Base-by-base conservation (phyloP, 1,140 invertebrate species). In the Macrotrachela quadricornifera region DNA sequence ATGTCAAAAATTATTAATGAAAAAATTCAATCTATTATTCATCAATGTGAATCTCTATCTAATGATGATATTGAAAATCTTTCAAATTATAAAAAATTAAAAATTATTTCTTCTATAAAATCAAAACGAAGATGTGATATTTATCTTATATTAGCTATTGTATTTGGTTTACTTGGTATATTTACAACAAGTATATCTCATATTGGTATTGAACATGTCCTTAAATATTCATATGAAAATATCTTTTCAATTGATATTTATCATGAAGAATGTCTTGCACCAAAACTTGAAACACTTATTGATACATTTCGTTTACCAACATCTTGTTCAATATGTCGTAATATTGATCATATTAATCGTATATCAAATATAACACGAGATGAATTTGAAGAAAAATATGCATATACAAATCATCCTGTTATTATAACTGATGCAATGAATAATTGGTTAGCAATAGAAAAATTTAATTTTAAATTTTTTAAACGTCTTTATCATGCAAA, bases 401-500 rank as follows among this genome's bases (percentile, higher is more conserved):
- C 83, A 0, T 83, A 83, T 61, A 75, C 71, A 21, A 78, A 78
- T 0, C 72, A 73, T 18, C 85, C 85, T 0, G 79, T 87, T 0
- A 77, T 90, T 16, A 73, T 88, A 11, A 79, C 74, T 12, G 83
- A 86, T 64, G 84, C 78, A 0, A 79, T 77, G 13, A 60, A 56
- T 16, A 75, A 78, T 57, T 88, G 85, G 85, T 76, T 75, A 37
- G 82, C 82, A 12, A 63, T 75, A 42, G 58, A 75, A 39, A 69
- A 75, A 21, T 81, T 85, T 61, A 76, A 74, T 57, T 86, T 80
- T 61, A 66, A 77, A 42, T 86, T 83, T 65, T 82, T 88, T 62
- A 79, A 79, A 56, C 64, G 77, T 3, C 68, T 85, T 18, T 85
- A 85, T 30, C 21, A 8, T 4, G 8, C 21, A 54, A 46, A 57